Conservation (phyloP, 2,888 invertebrate genomes). For the Calliopum simillimum region DNA sequence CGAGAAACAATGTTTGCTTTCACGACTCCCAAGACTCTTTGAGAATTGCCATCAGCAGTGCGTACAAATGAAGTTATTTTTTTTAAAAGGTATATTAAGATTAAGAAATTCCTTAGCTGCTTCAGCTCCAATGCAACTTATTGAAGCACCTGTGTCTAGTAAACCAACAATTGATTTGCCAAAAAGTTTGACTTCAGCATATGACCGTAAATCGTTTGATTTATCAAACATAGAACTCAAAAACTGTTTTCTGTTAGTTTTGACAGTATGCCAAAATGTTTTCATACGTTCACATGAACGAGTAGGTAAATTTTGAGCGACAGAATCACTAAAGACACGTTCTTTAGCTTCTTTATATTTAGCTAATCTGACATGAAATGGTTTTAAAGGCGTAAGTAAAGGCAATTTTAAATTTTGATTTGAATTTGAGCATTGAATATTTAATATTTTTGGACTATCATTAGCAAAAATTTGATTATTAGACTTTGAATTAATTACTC, state of each 20-base stretch:
- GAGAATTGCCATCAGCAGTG: too few species aligned
- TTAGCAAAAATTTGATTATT: too few species aligned
- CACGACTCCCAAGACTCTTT: too few species aligned
- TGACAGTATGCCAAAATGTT: conserved; percentile 20
- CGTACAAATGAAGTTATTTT: not conserved
- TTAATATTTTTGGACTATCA: too few species aligned
- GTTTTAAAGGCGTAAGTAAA: not conserved
- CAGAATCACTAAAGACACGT: conserved; percentile 2
- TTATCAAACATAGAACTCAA: conserved; percentile 7
- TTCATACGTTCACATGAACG: conserved; percentile 18
- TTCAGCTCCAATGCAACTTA: conserved; percentile 26
- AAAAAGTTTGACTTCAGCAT: conserved; percentile 26
- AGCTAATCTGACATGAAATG: not conserved
- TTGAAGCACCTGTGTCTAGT: conserved; percentile 27
- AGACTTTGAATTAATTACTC: too few species aligned
- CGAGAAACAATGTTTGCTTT: too few species aligned
- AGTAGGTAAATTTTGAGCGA: not conserved
- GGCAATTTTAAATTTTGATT: too few species aligned
- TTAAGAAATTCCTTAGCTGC: not conserved
- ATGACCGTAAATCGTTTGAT: conserved; percentile 16
- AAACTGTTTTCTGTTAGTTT: not conserved
- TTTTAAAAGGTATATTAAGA: not conserved
- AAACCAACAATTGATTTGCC: conserved; percentile 25
- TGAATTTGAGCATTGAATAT: too few species aligned
- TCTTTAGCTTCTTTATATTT: conserved; percentile 19